Percentiles rank a stretch among this genome's conserved stretches.
phyloP scores from a whole-genome alignment of 2,888 invertebrate species.

The Camptogramma bilineatum region DNA sequence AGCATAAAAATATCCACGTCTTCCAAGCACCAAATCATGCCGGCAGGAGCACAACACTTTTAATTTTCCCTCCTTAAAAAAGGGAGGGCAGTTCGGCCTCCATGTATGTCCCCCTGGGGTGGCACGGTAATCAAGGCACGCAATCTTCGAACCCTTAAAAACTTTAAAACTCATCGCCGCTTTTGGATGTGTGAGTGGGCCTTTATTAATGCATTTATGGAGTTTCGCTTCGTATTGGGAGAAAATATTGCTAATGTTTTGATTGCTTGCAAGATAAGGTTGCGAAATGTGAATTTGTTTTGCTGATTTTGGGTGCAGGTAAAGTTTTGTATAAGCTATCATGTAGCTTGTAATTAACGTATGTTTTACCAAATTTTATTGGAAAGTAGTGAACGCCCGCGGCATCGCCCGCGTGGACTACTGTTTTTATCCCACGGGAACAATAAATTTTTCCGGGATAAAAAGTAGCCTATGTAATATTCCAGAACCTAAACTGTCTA shows the following conservation, averaged over 20 bases:
- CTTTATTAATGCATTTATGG: constrained; percentile 64
- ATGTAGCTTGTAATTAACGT: background rate
- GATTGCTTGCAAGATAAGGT: constrained; percentile 33
- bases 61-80: constrained; percentile 86
- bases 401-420: too few species aligned
- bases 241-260: constrained; percentile 37
- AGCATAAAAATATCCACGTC: constrained; percentile 46
- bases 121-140: constrained; percentile 87
- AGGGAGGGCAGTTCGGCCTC: constrained; percentile 76
- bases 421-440: too few species aligned
- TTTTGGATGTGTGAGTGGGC: constrained; percentile 49
- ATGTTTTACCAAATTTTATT: background rate
- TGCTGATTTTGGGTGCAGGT: constrained; percentile 5
- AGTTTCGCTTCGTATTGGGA: constrained; percentile 30
- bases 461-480: too few species aligned
- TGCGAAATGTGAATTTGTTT: constrained; percentile 23
- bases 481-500: too few species aligned
- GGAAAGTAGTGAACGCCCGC: too few species aligned
- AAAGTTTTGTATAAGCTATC: background rate
- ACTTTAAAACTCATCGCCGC: constrained; percentile 86
- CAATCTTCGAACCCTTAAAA: constrained; percentile 88
- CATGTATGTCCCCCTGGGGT: constrained; percentile 69
- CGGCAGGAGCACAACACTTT: constrained; percentile 68
- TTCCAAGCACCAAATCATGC: constrained; percentile 73
- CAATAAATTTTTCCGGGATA: too few species aligned